Conservation (phyloP, 1,140 invertebrate genomes). For the Sipha flava region DNA sequence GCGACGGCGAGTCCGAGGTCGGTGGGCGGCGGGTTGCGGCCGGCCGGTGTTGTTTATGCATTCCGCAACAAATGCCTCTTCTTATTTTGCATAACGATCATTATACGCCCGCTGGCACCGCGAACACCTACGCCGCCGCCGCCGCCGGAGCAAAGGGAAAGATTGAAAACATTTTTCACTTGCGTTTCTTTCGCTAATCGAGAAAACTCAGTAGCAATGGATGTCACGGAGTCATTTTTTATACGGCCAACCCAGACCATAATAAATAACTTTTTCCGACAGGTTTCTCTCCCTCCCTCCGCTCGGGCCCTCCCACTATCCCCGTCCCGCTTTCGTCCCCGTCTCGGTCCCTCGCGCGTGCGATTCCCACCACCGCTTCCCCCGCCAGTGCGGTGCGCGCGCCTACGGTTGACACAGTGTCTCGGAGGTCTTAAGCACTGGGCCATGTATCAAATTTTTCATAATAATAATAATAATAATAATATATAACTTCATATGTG, state of each 20-base stretch:
- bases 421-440: constrained; percentile 2
- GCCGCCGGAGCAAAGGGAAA: neutral
- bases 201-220: constrained; percentile 25
- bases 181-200: constrained; percentile 24
- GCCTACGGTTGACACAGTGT: neutral
- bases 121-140: neutral
- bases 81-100: constrained; percentile 12
- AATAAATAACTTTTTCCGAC: constrained; percentile 30
- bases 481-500: constrained; percentile 4
- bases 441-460: constrained; percentile 29
- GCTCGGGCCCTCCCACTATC: neutral
- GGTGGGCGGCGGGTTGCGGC: too few species aligned
- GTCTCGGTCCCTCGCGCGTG: neutral
- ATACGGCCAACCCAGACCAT: neutral
- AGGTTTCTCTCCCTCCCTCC: neutral
- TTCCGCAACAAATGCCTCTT: neutral
- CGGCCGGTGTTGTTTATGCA: neutral
- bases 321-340: neutral
- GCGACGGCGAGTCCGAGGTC: too few species aligned
- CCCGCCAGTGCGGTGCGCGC: neutral
- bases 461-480: constrained; percentile 24
- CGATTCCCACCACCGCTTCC: too few species aligned
- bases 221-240: constrained; percentile 32
- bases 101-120: too few species aligned
- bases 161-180: constrained; percentile 30